A percentile compares a stretch with the other conserved stretches of the same genome.
Conservation (phyloP, 2,888 invertebrate genomes). For the Criorhina ranunculi region DNA sequence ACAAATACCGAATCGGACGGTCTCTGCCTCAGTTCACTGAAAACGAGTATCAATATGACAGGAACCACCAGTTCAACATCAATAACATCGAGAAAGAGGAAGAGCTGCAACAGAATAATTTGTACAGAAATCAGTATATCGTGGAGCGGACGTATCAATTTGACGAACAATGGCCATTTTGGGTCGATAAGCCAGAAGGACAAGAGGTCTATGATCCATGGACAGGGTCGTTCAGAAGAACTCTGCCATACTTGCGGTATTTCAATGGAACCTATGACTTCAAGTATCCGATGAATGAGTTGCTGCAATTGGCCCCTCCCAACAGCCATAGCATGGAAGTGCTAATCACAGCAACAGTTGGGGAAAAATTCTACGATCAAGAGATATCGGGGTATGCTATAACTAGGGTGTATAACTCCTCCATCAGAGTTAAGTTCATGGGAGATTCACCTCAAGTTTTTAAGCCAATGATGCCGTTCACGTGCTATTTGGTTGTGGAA, state of each 20-base stretch:
- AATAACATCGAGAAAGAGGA: conserved; percentile 67
- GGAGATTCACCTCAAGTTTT: conserved; percentile 97
- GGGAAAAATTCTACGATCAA: conserved; percentile 94
- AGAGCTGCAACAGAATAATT: conserved; percentile 77
- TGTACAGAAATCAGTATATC: conserved; percentile 86
- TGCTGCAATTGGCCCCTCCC: conserved; percentile 86
- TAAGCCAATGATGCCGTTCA: conserved; percentile 97
- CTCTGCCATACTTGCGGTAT: conserved; percentile 90
- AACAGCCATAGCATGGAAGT: conserved; percentile 89
- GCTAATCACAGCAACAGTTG: conserved; percentile 93
- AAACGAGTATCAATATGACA: conserved; percentile 77
- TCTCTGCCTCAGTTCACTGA: conserved; percentile 80
- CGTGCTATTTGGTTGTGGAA: conserved; percentile 93
- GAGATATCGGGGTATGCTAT: conserved; percentile 93
- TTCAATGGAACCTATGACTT: conserved; percentile 96
- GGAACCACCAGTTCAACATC: conserved; percentile 79
- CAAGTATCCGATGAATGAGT: conserved; percentile 92
- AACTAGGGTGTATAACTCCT: conserved; percentile 94
- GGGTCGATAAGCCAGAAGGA: conserved; percentile 89
- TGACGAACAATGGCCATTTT: conserved; percentile 92
- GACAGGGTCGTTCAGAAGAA: conserved; percentile 85
- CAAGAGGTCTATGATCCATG: conserved; percentile 83
- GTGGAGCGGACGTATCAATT: conserved; percentile 91
- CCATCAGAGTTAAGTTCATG: conserved; percentile 92
- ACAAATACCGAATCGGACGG: conserved; percentile 85